Evolutionary conservation across 2,113 vertebrate genomes (phyloP), one percentile per base, ranked within the genome.

Genomic region (Vireo altiloquus): DNA sequence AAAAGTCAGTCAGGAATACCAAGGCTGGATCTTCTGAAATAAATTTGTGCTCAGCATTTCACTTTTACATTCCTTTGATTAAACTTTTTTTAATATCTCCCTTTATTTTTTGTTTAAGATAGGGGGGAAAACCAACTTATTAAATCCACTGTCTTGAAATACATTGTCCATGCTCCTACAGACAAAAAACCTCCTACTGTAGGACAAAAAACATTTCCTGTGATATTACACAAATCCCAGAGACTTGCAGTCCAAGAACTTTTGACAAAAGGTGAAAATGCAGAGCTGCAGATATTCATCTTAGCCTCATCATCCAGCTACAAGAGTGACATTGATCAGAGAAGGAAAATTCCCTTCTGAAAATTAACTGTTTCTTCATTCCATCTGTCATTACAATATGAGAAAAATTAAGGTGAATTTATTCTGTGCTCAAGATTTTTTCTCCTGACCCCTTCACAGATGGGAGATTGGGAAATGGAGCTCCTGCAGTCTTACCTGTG

Each of bases 391-490:
- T 59, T 70, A 33, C 10, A 84, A 25, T 57, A 70, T 60, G 8
- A 81, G 11, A 83, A 72, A 33, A 56, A 17, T 50, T 40, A 30
- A 56, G 8, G 49, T 89, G 25, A 71, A n/a, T 82, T 46, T 80
- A 35, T 64, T 78, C 23, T 74, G 24, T 82, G 33, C 75, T 95
- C 59, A 96, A 85, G 28, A 13, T 63, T 90, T 94, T 90, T n/a
- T 77, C 42, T 96, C 28, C 74, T 96, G 56, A 63, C 63, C 80
- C 93, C 68, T 97, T 87, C 82, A 87, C 98, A 99, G 99, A 94
- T 99, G 99, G 99, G 98, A 99, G 94, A 97, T 97, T 64, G 99
- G 98, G 70, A 98, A 98, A 46, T 99, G 99, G 99, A 99, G 98
- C 78, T 97, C 97, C 17, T 99, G 99, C 87, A 99, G 99, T 61